Percentiles rank a stretch among this genome's conserved stretches.
These are phyloP conservation scores for Microcebus ravelobensis DNA, from an alignment of 2,113 vertebrate genomes.

Conservation along the genomic window DNA sequence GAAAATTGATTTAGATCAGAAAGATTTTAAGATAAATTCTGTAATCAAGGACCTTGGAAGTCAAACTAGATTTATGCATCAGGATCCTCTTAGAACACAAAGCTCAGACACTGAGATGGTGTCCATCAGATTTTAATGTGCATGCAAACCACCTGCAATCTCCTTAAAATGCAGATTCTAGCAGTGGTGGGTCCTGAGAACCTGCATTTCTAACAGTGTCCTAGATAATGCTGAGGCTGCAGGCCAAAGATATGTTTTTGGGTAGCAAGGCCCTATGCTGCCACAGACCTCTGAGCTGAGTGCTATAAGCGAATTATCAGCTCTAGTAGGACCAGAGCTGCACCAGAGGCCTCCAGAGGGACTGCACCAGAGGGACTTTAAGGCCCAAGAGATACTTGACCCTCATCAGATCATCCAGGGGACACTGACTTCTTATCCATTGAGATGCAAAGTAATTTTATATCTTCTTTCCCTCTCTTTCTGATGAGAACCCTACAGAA, in stretches of 20 bases:
- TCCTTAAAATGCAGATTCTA: neutral
- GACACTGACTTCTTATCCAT: neutral
- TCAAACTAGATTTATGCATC: neutral
- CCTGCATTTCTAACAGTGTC: neutral
- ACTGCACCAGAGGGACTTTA: no score
- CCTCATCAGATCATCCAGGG: neutral
- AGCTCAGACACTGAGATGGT: neutral
- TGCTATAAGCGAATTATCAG: neutral
- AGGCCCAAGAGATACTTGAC: neutral
- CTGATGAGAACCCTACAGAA: neutral
- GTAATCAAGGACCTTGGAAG: conserved; percentile 32
- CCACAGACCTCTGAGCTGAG: neutral
- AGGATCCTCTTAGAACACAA: conserved; percentile 24
- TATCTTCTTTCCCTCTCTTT: neutral
- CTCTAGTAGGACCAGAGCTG: neutral
- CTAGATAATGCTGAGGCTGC: neutral
- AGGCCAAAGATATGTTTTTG: neutral
- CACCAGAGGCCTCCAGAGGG: neutral
- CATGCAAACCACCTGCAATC: neutral
- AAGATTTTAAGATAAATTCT: conserved; percentile 33
- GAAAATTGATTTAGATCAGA: conserved; percentile 52
- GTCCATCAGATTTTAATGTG: neutral
- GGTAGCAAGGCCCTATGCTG: neutral
- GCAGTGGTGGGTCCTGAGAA: neutral
- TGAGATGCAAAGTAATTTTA: conserved; percentile 9